Conservation (phyloP, 2,888 invertebrate species). For the Nemoura dubitans region DNA sequence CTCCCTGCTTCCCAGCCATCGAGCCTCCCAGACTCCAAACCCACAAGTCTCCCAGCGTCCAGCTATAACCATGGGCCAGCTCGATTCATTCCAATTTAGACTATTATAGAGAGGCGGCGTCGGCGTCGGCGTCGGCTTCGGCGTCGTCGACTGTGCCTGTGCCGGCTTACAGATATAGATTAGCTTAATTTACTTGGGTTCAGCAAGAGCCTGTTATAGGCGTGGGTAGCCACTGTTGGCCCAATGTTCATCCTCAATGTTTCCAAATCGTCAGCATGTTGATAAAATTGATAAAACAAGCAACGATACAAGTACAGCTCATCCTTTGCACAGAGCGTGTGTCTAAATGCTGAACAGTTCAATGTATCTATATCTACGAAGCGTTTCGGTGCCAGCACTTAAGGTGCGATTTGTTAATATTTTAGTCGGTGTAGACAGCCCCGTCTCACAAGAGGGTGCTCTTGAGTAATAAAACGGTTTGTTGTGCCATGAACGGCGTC, state of each 20-base stretch:
- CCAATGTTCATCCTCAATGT: not conserved
- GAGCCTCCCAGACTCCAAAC: not conserved
- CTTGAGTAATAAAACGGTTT: not conserved
- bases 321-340: not conserved
- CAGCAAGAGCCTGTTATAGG: not conserved
- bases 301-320: not conserved
- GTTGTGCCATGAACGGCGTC: not conserved
- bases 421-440: not conserved
- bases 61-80: not conserved
- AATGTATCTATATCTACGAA: no score
- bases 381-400: no score
- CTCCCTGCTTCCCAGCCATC: not conserved
- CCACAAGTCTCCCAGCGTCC: not conserved
- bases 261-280: not conserved
- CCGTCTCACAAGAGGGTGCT: not conserved
- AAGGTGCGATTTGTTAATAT: not conserved
- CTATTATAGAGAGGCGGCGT: constrained; percentile 2
- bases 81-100: not conserved
- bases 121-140: not conserved
- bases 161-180: not conserved
- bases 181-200: not conserved
- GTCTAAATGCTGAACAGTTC: no score
- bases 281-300: not conserved
- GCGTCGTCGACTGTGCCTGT: not conserved
- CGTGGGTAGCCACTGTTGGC: not conserved